A percentile compares a stretch with the other conserved stretches of the same genome.
Conservation (phyloP, 2,113 vertebrate species). For the Epinephelus cyanopodus region DNA sequence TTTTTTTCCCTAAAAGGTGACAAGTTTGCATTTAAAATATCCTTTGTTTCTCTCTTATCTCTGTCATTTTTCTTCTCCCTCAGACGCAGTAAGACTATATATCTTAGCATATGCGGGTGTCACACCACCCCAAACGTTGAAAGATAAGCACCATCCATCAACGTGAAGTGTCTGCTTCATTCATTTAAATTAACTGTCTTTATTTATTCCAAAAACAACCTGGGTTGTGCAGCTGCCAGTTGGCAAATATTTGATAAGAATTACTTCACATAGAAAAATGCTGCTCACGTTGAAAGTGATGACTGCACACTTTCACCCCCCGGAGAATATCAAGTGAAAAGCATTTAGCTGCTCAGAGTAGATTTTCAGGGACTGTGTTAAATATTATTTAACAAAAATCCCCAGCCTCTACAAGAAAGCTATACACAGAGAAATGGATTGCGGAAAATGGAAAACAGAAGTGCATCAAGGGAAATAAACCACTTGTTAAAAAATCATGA, state of each 20-base stretch:
- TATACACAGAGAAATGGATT: not conserved
- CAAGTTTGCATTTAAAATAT: not conserved
- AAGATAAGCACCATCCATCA: conserved; percentile 40
- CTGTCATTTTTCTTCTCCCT: not conserved
- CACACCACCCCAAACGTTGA: not conserved
- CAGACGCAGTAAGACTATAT: not conserved
- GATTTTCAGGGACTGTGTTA: conserved; percentile 23
- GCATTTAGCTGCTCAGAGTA: conserved; percentile 9
- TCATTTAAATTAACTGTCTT: not conserved
- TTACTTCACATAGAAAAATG: conserved; percentile 1
- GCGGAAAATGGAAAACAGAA: conserved; percentile 40
- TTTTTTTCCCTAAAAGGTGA: no score
- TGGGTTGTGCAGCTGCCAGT: not conserved
- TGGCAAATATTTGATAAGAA: conserved; percentile 23
- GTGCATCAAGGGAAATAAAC: conserved; percentile 42
- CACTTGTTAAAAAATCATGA: conserved; percentile 15
- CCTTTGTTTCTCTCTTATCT: not conserved
- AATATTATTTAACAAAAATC: conserved; percentile 35
- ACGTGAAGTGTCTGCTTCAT: not conserved
- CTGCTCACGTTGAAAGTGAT: not conserved
- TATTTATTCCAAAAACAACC: not conserved
- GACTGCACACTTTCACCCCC: not conserved
- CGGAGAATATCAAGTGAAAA: conserved; percentile 20
- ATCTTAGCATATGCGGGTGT: conserved; percentile 1
- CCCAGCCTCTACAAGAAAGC: not conserved